Percentiles rank a stretch among this genome's conserved stretches.
Evolutionary conservation across 1,140 invertebrate genomes (phyloP).

Genomic region (Apis cerana): DNA sequence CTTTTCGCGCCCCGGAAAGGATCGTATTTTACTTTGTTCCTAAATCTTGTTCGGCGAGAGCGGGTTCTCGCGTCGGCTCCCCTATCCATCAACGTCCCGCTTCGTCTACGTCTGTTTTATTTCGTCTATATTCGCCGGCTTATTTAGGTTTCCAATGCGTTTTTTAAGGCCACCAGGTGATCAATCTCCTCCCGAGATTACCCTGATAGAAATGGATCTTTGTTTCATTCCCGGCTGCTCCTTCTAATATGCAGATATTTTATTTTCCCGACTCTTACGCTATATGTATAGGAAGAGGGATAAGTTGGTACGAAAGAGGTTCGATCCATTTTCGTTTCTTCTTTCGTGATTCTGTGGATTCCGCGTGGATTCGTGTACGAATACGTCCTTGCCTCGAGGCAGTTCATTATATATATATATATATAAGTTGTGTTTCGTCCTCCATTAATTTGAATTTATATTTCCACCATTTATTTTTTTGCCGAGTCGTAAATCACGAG

Average conservation of each 20-base stretch:
- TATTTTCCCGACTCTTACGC: not conserved
- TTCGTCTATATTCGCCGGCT: slow-evolving; percentile 36
- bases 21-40: slow-evolving; percentile 45
- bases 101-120: slow-evolving; percentile 53
- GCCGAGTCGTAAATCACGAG: not conserved
- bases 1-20: not conserved
- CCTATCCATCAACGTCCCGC: slow-evolving; percentile 63
- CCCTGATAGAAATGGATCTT: slow-evolving; percentile 41
- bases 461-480: no score
- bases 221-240: not conserved
- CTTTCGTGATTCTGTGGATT: no score
- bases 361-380: no score
- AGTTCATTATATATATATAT: no score
- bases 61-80: slow-evolving; percentile 45
- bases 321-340: not conserved
- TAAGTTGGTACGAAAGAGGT: fast-evolving
- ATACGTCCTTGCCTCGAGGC: no score
- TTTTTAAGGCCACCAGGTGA: slow-evolving; percentile 23
- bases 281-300: not conserved
- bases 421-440: no score
- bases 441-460: no score
- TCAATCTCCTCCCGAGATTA: slow-evolving; percentile 28
- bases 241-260: slow-evolving; percentile 8
- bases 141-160: slow-evolving; percentile 35
- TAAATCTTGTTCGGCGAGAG: slow-evolving; percentile 51